Percentiles rank a stretch among this genome's conserved stretches.
phyloP scores from a whole-genome alignment of 2,113 vertebrate genomes.

The Ammodytes dubius region DNA sequence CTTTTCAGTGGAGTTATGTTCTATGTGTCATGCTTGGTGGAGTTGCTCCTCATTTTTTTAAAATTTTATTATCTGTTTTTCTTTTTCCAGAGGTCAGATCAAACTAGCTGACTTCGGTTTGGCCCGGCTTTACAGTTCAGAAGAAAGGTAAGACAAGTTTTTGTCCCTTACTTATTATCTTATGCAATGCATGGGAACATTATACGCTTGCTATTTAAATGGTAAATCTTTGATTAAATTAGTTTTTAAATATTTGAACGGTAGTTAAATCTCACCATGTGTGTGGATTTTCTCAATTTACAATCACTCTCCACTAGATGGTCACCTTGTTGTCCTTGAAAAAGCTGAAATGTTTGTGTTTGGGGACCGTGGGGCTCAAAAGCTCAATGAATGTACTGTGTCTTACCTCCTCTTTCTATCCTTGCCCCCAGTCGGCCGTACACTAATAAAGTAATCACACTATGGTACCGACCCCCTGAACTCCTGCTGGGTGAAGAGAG shows the following conservation, averaged over 20 bases:
- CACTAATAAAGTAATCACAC: conserved; percentile 99
- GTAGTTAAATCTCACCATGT: neutral
- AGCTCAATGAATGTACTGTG: neutral
- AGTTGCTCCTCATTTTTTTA: neutral
- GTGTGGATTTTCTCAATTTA: neutral
- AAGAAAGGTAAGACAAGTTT: conserved; percentile 92
- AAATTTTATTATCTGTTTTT: conserved; percentile 19
- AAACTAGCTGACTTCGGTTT: conserved; percentile 98
- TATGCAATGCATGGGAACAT: neutral
- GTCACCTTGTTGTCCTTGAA: neutral
- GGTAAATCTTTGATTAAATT: neutral
- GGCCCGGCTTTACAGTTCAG: conserved; percentile 97
- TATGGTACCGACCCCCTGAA: conserved; percentile 98
- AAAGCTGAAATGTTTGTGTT: conserved; percentile 24
- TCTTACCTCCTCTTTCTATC: conserved; percentile 11
- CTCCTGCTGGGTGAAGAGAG: conserved; percentile 96
- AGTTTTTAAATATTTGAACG: neutral
- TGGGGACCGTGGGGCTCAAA: neutral
- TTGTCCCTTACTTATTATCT: neutral
- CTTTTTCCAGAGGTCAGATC: conserved; percentile 92
- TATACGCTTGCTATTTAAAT: neutral
- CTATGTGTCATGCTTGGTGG: neutral
- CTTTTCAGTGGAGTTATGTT: neutral
- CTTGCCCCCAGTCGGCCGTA: conserved; percentile 93
- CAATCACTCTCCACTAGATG: conserved; percentile 59